Evolutionary conservation across 2,797 vertebrate species (phyloP).

Genomic region (Gadopsis marmoratus): DNA sequence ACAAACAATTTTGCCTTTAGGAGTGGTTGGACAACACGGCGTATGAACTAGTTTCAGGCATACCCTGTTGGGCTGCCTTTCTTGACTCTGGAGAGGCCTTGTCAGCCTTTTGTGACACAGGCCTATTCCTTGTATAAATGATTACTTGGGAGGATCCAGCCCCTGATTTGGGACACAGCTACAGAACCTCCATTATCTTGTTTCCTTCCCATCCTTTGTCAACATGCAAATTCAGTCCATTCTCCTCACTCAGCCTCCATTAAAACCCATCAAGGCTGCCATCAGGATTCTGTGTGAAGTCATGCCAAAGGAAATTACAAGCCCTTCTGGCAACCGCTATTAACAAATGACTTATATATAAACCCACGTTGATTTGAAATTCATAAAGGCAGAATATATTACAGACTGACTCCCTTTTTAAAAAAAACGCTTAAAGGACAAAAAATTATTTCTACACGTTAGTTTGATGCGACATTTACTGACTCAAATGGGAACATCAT

Average conservation of each 20-base stretch:
- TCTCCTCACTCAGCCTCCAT: constrained; percentile 64
- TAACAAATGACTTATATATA: constrained; percentile 72
- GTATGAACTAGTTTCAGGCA: neutral
- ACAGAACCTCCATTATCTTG: constrained; percentile 56
- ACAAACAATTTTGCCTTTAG: neutral
- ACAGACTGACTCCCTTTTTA: constrained; percentile 51
- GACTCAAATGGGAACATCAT: constrained; percentile 31
- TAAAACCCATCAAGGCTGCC: constrained; percentile 62
- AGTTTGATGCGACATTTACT: constrained; percentile 61
- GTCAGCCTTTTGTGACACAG: constrained; percentile 15
- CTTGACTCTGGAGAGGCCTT: neutral
- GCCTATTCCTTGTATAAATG: neutral
- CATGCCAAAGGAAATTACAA: constrained; percentile 72
- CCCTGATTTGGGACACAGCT: constrained; percentile 38
- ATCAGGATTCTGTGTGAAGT: constrained; percentile 71
- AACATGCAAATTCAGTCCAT: constrained; percentile 66
- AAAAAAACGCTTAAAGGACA: constrained; percentile 61
- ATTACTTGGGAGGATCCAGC: constrained; percentile 22
- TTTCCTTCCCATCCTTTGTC: constrained; percentile 60
- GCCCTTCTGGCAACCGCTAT: constrained; percentile 61
- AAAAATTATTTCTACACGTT: constrained; percentile 48
- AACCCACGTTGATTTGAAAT: constrained; percentile 71
- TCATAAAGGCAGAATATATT: constrained; percentile 72
- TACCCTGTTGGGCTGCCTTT: neutral
- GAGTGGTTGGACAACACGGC: neutral